Conservation (phyloP, 2,888 invertebrate genomes). For the Anarsia innoxiella region DNA sequence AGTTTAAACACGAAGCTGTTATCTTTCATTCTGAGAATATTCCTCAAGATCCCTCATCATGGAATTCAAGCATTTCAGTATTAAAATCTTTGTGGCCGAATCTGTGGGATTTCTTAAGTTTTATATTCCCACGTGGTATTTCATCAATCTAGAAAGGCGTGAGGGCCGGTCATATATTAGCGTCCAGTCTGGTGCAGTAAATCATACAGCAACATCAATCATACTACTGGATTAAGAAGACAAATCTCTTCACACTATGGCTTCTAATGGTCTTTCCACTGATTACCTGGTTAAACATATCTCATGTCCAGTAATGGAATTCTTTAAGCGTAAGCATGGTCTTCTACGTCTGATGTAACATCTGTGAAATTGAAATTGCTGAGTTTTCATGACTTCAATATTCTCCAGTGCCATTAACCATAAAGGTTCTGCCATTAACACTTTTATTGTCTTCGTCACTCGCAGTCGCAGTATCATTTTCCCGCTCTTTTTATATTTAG, state of each 20-base stretch:
- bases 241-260: conserved; percentile 9
- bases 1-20: conserved; percentile 38
- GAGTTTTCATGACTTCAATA: too few relatives aligned
- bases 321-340: too few relatives aligned
- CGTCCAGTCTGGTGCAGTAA: conserved; percentile 12
- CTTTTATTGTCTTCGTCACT: too few relatives aligned
- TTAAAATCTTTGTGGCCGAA: too few relatives aligned
- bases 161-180: conserved; percentile 8
- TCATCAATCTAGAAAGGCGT: conserved; percentile 9
- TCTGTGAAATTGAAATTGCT: too few relatives aligned
- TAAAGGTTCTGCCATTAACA: too few relatives aligned
- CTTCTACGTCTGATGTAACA: too few relatives aligned
- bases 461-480: too few relatives aligned
- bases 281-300: conserved; percentile 2
- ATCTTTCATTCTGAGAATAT: conserved; percentile 52
- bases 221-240: conserved; percentile 10
- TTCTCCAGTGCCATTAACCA: too few relatives aligned
- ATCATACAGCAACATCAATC: conserved; percentile 14
- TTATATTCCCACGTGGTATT: conserved; percentile 6
- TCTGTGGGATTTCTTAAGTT: conserved; percentile 1
- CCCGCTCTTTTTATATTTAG: too few relatives aligned
- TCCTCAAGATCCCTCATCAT: conserved; percentile 1
- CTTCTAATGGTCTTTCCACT: conserved; percentile 5
- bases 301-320: too few relatives aligned
- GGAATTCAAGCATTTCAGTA: not conserved